Evolutionary conservation across 1,140 invertebrate species (phyloP).

Genomic region (Hesperophylax magnus): DNA sequence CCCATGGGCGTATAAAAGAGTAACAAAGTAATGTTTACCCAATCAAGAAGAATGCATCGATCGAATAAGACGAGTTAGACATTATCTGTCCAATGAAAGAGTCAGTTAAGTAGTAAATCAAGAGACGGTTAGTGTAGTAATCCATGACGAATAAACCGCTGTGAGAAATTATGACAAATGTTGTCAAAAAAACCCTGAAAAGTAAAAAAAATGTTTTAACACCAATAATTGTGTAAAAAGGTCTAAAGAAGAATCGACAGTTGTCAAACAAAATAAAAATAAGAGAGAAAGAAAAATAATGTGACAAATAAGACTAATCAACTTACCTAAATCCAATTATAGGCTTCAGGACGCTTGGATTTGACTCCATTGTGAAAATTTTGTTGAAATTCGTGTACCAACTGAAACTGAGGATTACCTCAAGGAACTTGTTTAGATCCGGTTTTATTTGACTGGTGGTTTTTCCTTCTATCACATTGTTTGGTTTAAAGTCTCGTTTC

Average conservation of each 20-base stretch:
- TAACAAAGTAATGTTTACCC: background rate
- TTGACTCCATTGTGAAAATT: background rate
- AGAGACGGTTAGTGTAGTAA: background rate
- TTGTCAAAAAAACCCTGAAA: conserved; percentile 8
- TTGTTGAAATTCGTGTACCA: conserved; percentile 7
- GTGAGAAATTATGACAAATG: background rate
- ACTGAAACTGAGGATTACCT: conserved; percentile 1
- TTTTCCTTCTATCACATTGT: no score
- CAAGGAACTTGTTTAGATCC: background rate
- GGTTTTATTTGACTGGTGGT: background rate
- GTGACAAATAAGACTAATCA: no score
- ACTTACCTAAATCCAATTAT: background rate
- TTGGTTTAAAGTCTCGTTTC: no score
- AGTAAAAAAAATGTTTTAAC: no score
- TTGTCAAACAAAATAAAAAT: no score
- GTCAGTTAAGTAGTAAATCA: background rate
- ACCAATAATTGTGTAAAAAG: background rate
- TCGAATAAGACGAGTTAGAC: background rate
- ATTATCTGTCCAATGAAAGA: background rate
- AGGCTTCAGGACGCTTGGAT: background rate
- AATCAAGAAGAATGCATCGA: background rate
- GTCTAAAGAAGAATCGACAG: no score
- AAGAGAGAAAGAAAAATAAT: no score
- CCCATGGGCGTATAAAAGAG: no score
- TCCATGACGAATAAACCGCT: background rate